A percentile compares a stretch with the other conserved stretches of the same genome.
These are phyloP conservation scores for Drosophila serrata DNA, from an alignment of 1,140 invertebrate genomes.

Conservation along the genomic window DNA sequence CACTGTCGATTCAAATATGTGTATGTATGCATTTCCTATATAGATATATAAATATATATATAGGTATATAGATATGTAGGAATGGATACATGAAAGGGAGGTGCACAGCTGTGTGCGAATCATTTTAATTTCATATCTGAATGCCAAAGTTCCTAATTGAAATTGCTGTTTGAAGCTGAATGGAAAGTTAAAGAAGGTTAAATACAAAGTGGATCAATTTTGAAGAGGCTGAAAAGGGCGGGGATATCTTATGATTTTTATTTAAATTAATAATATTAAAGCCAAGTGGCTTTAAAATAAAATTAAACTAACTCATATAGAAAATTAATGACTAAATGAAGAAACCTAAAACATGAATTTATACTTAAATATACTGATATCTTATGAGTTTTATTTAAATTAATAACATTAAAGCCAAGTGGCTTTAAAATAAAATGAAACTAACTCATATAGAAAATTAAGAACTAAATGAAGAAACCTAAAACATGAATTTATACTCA, in stretches of 20 bases:
- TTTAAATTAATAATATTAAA: background rate
- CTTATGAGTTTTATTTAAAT: too few species aligned
- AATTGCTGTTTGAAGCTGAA: constrained; percentile 46
- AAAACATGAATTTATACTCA: background rate
- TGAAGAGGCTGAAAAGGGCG: background rate
- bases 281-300: background rate
- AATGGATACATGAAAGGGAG: constrained; percentile 15
- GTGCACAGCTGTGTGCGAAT: constrained; percentile 72
- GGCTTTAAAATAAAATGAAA: too few species aligned
- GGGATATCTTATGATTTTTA: background rate
- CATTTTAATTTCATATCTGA: constrained; percentile 79
- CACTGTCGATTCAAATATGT: constrained; percentile 37
- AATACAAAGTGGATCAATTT: constrained; percentile 1
- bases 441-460: too few species aligned
- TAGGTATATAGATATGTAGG: background rate
- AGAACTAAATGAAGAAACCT: too few species aligned
- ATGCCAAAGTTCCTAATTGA: constrained; percentile 74
- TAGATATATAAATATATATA: constrained; percentile 1
- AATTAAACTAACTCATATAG: background rate
- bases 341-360: too few species aligned
- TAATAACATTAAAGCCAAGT: too few species aligned
- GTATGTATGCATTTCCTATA: background rate
- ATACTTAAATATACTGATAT: too few species aligned
- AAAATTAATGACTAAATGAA: too few species aligned
- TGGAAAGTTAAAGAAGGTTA: constrained; percentile 8